Base-by-base conservation (phyloP, 2,888 invertebrate species). In the Lepidochrysops patricia region DNA sequence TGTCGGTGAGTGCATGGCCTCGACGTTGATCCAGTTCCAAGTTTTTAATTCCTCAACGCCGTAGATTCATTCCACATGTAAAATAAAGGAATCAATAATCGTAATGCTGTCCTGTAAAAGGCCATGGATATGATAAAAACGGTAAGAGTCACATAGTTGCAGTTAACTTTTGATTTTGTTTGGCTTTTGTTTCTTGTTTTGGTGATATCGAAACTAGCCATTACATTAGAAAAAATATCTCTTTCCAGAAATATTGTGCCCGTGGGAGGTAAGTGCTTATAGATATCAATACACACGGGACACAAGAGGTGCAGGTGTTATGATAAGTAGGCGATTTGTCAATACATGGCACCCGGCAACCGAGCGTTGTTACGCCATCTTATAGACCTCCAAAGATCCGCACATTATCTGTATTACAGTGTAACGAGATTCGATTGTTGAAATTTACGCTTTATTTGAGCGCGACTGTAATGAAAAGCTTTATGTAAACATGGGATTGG, bases 111-210 rank as follows among this genome's bases (percentile, higher is more conserved):
- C 82, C 82, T 78, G 77, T 78, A 88, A 82, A 81, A 88, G 89
- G 90, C 89, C 85, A 90, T 90, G 90, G 90, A 90, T 90, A 86
- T 90, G 82, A 88, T 89, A 88, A 90, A 90, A 89, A 88, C 90
- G 90, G 91, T 90, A 87, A 90, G 86, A 69, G 68, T 67, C 66
- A 63, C 67, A 69, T 76, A 78, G 69, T 77, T 75, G 67, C 74
- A 72, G 72, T 74, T 76, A 74, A 74, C 71, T 71, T 74, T 70
- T 72, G 71, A 76, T 80, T 80, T 80, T 84, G 87, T 89, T 89
- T 89, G 86, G 87, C 88, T 88, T 89, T 88, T 89, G 89, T 89
- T 90, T 88, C 89, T 89, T 89, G 89, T 89, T 90, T 88, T 90
- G 89, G 85, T 89, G 83, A 87, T 86, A 82, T 86, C 86, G 87